Evolutionary conservation across 2,888 invertebrate species (phyloP), one percentile per base, ranked within the genome.

Genomic region (Drosophila rubida): DNA sequence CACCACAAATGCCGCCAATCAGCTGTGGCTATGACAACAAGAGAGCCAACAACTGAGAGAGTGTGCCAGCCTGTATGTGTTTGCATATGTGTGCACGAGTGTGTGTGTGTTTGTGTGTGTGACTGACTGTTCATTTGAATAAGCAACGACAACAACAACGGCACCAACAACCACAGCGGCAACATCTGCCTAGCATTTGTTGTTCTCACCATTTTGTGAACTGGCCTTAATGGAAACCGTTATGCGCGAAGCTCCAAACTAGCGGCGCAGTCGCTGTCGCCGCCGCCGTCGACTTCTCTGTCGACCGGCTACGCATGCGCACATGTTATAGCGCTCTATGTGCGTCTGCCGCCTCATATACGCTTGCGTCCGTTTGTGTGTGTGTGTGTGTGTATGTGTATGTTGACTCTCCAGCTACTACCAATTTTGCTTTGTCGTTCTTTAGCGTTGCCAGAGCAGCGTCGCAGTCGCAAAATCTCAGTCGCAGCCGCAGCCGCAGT

Each of bases 221-320:
- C 79, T 91, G 91, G 90, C 91, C 90, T 91, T 90, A 91, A 90
- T 91, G 90, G 85, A 90, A 91, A 91, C 91, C 91, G 91, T 91
- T 91, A 91, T 90, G 83, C 88, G 90, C 89, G 81, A 65, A 75
- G 81, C 80, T 75, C 63, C 66, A 44, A 75, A 80, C 78, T 76
- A 75, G 68, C 77, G 77, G 71, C 71, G 71, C 69, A 27, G 65
- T 42, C 65, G 49, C 9, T 13, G 65, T 42, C 65, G 49, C 9
- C 14, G 53, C n/a, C 45, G n/a, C 13, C 32, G 58, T 37, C 37
- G 37, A n/a, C 39, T 41, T 25, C 68, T 27, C 41, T 39, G 57
- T 27, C 59, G 48, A 27, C 80, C 79, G 69, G 69, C 75, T 70
- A 87, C 86, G 87, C 80, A 77, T 78, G 80, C 87, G 85, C 87